Evolutionary conservation across 1,140 invertebrate species (phyloP).

Genomic region (Bicyclus anynana): DNA sequence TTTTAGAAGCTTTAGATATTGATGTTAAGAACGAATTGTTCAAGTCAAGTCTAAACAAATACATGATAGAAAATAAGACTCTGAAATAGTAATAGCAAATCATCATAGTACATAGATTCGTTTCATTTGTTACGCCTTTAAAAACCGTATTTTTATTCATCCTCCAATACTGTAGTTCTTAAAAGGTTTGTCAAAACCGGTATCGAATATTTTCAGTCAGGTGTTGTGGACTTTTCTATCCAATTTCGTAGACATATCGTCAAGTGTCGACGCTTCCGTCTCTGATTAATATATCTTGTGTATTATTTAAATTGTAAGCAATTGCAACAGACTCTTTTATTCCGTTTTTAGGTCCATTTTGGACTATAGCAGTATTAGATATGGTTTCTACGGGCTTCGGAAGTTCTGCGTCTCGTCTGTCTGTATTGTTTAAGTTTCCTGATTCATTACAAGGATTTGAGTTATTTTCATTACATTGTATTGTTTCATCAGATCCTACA

Average conservation of each 20-base stretch:
- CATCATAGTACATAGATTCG: too few relatives aligned
- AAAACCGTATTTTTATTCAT: background rate
- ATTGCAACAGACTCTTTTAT: background rate
- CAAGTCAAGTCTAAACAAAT: too few relatives aligned
- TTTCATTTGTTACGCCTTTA: background rate
- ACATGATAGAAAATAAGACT: too few relatives aligned
- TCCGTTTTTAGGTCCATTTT: too few relatives aligned
- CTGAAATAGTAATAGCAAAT: too few relatives aligned
- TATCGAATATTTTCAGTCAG: background rate
- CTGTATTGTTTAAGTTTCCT: background rate
- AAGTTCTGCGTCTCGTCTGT: background rate
- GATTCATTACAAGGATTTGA: background rate
- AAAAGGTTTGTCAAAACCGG: too few relatives aligned
- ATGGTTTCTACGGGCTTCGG: background rate
- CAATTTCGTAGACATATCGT: conserved; percentile 1
- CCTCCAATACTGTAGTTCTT: too few relatives aligned
- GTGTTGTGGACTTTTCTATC: background rate
- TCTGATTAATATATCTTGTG: background rate
- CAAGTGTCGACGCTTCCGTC: background rate
- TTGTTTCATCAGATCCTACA: background rate
- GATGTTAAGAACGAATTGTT: too few relatives aligned
- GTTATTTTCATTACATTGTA: background rate
- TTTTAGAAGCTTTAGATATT: too few relatives aligned
- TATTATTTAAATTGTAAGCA: background rate
- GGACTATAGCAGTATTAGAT: background rate